phyloP scores from a whole-genome alignment of 1,140 invertebrate genomes.

The Cherax destructor region DNA sequence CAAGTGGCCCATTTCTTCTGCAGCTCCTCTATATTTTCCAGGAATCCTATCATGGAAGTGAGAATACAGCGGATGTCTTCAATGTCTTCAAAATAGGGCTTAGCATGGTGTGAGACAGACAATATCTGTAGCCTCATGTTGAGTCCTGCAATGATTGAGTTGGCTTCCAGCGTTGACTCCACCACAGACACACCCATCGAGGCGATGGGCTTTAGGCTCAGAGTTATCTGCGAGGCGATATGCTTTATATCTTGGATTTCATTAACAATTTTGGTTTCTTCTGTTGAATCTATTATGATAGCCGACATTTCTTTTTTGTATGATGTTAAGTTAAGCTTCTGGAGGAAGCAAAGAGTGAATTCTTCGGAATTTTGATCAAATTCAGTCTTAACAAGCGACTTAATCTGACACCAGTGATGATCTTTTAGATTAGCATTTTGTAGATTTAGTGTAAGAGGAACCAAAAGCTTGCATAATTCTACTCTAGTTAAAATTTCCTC shows the following conservation, averaged over 20 bases:
- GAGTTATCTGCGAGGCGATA: conserved; percentile 39
- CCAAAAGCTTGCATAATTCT: conserved; percentile 45
- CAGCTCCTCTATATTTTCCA: conserved; percentile 46
- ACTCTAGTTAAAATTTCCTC: conserved; percentile 56
- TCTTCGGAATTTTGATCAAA: conserved; percentile 56
- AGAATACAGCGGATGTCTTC: conserved; percentile 31
- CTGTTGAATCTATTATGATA: conserved; percentile 54
- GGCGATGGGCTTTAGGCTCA: conserved; percentile 23
- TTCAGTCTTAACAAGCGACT: conserved; percentile 50
- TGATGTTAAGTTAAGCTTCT: conserved; percentile 56
- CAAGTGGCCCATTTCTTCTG: conserved; percentile 50
- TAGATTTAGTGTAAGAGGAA: conserved; percentile 57
- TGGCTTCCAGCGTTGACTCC: conserved; percentile 44
- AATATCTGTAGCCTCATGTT: conserved; percentile 51
- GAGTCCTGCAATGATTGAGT: conserved; percentile 48
- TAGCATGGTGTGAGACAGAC: conserved; percentile 47
- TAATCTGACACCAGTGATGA: conserved; percentile 64
- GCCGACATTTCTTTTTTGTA: conserved; percentile 58
- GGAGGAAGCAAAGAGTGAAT: conserved; percentile 61
- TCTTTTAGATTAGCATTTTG: conserved; percentile 52
- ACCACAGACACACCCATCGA: conserved; percentile 40
- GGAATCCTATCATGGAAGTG: conserved; percentile 47
- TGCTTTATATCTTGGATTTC: conserved; percentile 48
- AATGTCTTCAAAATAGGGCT: conserved; percentile 49
- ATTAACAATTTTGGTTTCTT: conserved; percentile 57